Conservation (phyloP, 2,797 vertebrate genomes). For the Rhabdomys pumilio region DNA sequence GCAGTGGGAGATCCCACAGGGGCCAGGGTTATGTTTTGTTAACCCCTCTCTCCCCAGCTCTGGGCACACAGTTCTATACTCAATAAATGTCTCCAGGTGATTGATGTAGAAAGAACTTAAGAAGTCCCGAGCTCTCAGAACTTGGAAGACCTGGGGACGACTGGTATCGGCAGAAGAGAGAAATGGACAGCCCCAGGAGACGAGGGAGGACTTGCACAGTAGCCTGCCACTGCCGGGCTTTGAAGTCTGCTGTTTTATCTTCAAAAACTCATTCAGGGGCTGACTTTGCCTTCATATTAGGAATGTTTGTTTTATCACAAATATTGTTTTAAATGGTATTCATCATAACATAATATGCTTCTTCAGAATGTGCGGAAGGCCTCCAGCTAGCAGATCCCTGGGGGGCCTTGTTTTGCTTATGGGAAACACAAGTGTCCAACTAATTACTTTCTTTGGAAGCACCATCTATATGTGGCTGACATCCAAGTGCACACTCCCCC, state of each 20-base stretch:
- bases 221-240: slow-evolving; percentile 54
- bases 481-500: neutral
- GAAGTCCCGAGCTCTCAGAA: slow-evolving; percentile 43
- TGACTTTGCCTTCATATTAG: slow-evolving; percentile 29
- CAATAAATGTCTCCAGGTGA: slow-evolving; percentile 4
- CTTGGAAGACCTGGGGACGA: neutral
- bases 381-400: neutral
- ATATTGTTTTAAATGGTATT: slow-evolving; percentile 57
- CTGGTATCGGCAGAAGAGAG: slow-evolving; percentile 29
- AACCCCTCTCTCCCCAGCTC: neutral
- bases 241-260: slow-evolving; percentile 73
- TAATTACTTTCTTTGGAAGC: neutral
- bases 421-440: neutral
- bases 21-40: neutral
- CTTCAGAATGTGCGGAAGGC: neutral
- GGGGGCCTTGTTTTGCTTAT: slow-evolving; percentile 33
- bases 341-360: slow-evolving; percentile 6
- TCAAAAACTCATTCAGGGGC: slow-evolving; percentile 17
- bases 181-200: slow-evolving; percentile 1
- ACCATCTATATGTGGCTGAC: neutral
- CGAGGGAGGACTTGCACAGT: neutral
- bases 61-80: neutral
- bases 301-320: slow-evolving; percentile 55
- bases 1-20: neutral
- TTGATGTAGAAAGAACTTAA: slow-evolving; percentile 35